phyloP scores from a whole-genome alignment of 92 coral and sea anemone genomes.

The Epizoanthus rinbou region DNA sequence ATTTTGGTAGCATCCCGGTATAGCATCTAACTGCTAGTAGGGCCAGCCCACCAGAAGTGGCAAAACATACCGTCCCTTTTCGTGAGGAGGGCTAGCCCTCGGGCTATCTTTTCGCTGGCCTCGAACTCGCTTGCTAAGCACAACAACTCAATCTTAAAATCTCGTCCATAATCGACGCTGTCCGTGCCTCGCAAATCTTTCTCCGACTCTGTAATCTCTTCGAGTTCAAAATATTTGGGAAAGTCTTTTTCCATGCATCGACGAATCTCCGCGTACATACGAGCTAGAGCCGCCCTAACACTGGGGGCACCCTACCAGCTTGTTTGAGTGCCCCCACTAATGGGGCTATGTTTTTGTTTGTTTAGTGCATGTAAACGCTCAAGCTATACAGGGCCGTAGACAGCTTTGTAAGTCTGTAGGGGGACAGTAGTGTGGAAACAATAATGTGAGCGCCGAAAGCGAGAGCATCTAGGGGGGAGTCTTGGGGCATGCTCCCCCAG shows the following conservation, averaged over 20 bases:
- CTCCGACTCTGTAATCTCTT: too few species aligned
- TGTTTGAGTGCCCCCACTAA: not conserved
- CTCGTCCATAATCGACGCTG: too few species aligned
- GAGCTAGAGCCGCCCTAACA: constrained; percentile 2
- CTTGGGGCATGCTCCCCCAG: too few species aligned
- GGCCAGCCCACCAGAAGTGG: constrained; percentile 3
- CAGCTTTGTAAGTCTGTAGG: not conserved
- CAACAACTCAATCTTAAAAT: too few species aligned
- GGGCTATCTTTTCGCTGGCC: too few species aligned
- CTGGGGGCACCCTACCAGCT: not conserved
- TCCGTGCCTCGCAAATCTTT: too few species aligned
- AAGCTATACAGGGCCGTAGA: constrained; percentile 8
- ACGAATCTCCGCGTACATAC: too few species aligned
- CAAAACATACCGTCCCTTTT: constrained; percentile 1
- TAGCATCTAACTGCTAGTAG: constrained; percentile 7
- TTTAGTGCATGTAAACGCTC: not conserved
- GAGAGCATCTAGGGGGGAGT: too few species aligned
- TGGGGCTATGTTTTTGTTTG: not conserved
- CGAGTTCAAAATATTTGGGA: too few species aligned
- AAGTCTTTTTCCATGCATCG: too few species aligned
- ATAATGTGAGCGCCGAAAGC: too few species aligned
- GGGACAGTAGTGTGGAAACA: not conserved
- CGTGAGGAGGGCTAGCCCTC: constrained; percentile 3
- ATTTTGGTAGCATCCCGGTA: constrained; percentile 6
- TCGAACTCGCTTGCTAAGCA: too few species aligned